Evolutionary conservation across 1,140 invertebrate species (phyloP).

Genomic region (Tetragnatha versicolor): DNA sequence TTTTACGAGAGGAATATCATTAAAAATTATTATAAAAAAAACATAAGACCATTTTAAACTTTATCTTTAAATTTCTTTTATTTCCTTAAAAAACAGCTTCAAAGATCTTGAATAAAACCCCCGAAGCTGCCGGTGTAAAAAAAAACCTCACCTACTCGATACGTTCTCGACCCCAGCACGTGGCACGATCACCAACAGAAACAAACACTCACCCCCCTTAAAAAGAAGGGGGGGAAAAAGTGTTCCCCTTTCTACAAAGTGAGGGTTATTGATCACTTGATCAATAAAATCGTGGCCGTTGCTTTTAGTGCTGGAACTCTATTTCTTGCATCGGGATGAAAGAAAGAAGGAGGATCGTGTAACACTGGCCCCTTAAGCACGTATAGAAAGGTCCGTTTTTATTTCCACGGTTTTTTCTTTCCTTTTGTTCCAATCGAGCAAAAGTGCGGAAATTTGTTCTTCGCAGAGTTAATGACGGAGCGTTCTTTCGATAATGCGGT

Average conservation of each 20-base stretch:
- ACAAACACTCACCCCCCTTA: slow-evolving; percentile 18
- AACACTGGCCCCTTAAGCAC: slow-evolving; percentile 17
- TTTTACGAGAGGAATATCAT: too few relatives aligned
- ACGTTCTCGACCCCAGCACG: background rate
- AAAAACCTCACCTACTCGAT: background rate
- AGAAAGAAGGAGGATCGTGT: too few relatives aligned
- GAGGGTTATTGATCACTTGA: slow-evolving; percentile 24
- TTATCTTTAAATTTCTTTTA: too few relatives aligned
- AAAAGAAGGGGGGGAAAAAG: background rate
- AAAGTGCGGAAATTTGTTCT: background rate
- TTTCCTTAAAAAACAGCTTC: background rate
- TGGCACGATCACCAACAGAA: background rate
- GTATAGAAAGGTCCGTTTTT: background rate
- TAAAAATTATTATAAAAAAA: too few relatives aligned
- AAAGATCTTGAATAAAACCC: background rate
- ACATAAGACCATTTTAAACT: too few relatives aligned
- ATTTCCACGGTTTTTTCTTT: too few relatives aligned
- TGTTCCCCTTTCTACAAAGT: background rate
- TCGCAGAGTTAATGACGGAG: too few relatives aligned
- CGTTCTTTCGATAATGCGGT: too few relatives aligned
- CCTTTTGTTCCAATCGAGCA: background rate
- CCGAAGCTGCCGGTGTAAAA: background rate
- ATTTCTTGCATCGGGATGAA: background rate
- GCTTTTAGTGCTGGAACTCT: slow-evolving; percentile 14
- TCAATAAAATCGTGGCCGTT: slow-evolving; percentile 27